Percentiles rank a stretch among this genome's conserved stretches.
These are phyloP conservation scores for Teinopalpus imperialis DNA, from an alignment of 2,888 invertebrate genomes.

Conservation along the genomic window DNA sequence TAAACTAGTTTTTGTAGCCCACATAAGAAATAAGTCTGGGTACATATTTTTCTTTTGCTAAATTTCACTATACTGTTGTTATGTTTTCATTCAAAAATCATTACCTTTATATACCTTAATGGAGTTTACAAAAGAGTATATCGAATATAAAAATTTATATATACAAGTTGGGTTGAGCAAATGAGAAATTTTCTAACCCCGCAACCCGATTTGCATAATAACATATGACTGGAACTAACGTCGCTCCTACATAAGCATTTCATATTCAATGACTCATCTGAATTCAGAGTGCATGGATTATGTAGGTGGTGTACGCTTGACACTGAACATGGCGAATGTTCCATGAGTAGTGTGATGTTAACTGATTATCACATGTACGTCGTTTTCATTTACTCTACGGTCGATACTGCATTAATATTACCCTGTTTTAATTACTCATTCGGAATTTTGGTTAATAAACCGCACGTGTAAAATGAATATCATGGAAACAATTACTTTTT, in stretches of 20 bases:
- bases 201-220: slow-evolving; percentile 16
- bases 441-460: too few species aligned
- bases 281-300: slow-evolving; percentile 26
- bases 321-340: background rate
- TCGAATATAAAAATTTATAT: too few species aligned
- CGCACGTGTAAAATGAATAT: too few species aligned
- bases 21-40: too few species aligned
- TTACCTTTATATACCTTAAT: too few species aligned
- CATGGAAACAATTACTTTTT: too few species aligned
- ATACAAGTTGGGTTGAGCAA: background rate
- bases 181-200: background rate
- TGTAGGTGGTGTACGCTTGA: slow-evolving; percentile 17
- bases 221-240: slow-evolving; percentile 5
- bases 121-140: too few species aligned
- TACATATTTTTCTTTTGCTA: too few species aligned
- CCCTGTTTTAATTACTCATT: too few species aligned
- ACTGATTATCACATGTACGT: background rate
- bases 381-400: background rate
- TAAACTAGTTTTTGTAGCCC: too few species aligned
- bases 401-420: background rate
- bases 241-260: slow-evolving; percentile 14
- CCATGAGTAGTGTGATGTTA: background rate
- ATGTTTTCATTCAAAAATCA: too few species aligned
- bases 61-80: too few species aligned
- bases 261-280: slow-evolving; percentile 28